Percentiles rank a stretch among this genome's conserved stretches.
phyloP scores from a whole-genome alignment of 2,113 vertebrate species.

The Melanocharis versteri region DNA sequence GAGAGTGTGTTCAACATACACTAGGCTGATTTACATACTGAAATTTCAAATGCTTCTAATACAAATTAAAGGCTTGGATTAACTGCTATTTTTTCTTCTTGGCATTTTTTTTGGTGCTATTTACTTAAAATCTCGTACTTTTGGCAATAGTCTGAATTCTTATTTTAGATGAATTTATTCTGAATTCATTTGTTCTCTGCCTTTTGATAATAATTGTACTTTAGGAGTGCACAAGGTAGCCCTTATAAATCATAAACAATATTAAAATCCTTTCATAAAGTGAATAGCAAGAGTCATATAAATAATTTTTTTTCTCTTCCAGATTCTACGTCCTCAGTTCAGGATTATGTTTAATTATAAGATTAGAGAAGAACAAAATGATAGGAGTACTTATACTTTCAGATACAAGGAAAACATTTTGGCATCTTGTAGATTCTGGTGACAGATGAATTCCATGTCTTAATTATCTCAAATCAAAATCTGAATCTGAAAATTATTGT shows the following conservation, averaged over 20 bases:
- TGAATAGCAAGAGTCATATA: not conserved
- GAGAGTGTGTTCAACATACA: not conserved
- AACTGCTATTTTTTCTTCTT: not conserved
- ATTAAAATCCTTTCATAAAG: not conserved
- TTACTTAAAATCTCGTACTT: not conserved
- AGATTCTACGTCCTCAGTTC: not conserved
- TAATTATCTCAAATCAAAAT: not conserved
- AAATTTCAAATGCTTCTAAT: not conserved
- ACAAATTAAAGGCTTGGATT: not conserved
- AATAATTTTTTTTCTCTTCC: not conserved
- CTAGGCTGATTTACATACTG: not conserved
- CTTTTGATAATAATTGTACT: not conserved
- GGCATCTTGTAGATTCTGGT: not conserved
- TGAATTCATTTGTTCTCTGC: not conserved
- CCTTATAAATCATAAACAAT: not conserved
- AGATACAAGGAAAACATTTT: not conserved
- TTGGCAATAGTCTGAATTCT: not conserved
- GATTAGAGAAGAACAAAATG: not conserved
- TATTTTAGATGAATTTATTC: not conserved
- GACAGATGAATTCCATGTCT: not conserved
- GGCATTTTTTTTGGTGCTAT: not conserved
- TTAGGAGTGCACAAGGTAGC: not conserved
- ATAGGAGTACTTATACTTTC: not conserved
- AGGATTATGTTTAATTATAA: not conserved
- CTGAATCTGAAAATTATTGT: not conserved